Conservation (phyloP, 2,113 vertebrate genomes). For the Columbina picui region DNA sequence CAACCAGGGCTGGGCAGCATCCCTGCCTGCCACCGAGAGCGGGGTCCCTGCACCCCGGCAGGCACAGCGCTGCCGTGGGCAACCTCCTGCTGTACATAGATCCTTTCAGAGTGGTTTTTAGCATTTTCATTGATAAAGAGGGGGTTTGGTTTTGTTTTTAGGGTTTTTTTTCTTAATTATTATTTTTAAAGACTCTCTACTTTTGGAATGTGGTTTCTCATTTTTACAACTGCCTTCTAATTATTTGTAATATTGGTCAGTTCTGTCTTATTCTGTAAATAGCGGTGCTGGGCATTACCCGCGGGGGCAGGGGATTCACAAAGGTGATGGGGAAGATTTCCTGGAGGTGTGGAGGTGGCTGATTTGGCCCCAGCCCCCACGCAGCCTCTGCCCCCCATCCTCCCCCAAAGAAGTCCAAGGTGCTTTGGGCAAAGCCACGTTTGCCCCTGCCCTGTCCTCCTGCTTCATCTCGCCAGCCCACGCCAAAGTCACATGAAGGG, state of each 20-base stretch:
- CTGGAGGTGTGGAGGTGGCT: neutral
- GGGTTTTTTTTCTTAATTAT: neutral
- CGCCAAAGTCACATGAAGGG: slow-evolving; percentile 42
- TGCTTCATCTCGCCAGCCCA: neutral
- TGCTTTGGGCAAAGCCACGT: neutral
- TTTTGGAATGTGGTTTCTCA: slow-evolving; percentile 77
- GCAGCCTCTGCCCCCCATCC: neutral
- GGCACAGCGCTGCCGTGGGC: slow-evolving; percentile 16
- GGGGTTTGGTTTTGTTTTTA: slow-evolving; percentile 1
- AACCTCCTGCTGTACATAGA: slow-evolving; percentile 76
- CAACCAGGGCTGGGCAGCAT: neutral
- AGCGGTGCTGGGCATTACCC: neutral
- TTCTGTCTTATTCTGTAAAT: slow-evolving; percentile 66
- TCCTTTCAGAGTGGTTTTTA: slow-evolving; percentile 67
- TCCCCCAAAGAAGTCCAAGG: neutral
- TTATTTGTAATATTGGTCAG: slow-evolving; percentile 56
- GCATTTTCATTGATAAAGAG: slow-evolving; percentile 70
- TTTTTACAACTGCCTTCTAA: slow-evolving; percentile 69
- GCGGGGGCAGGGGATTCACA: neutral
- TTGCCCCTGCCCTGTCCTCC: neutral
- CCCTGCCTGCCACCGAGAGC: neutral
- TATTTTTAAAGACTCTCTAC: slow-evolving; percentile 65
- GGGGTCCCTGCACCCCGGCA: neutral
- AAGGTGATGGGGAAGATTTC: neutral
- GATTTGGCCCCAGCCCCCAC: neutral